Evolutionary conservation across 2,888 invertebrate species (phyloP).

Genomic region (Standfussiana lucernea): DNA sequence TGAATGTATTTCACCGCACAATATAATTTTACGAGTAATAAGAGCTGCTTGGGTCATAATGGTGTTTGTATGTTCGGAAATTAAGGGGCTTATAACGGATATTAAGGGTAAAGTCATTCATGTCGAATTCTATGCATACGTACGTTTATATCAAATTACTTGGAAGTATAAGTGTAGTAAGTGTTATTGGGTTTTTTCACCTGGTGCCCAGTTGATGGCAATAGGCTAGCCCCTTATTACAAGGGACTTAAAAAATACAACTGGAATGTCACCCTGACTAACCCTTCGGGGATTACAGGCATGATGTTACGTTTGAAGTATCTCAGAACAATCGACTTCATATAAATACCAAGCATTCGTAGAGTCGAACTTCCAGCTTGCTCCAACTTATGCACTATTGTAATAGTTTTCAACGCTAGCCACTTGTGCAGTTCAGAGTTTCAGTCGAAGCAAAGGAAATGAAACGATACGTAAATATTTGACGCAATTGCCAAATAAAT

Average conservation of each 20-base stretch:
- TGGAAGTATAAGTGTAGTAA: neutral
- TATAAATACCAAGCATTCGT: constrained; percentile 12
- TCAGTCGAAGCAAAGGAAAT: constrained; percentile 4
- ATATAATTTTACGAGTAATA: constrained; percentile 51
- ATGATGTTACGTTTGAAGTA: neutral
- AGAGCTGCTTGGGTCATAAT: constrained; percentile 24
- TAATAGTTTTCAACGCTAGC: constrained; percentile 24
- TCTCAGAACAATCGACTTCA: constrained; percentile 12
- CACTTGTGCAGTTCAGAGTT: constrained; percentile 17
- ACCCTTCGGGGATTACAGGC: neutral
- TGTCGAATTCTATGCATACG: neutral
- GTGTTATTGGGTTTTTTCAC: neutral
- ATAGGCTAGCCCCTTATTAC: neutral
- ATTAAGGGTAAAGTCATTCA: constrained; percentile 30
- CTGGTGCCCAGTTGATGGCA: neutral
- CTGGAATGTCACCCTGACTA: neutral
- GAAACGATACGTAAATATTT: constrained; percentile 20
- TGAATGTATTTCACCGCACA: constrained; percentile 32
- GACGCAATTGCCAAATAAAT: neutral
- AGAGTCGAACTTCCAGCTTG: constrained; percentile 2
- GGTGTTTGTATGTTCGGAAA: constrained; percentile 36
- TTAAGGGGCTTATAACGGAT: constrained; percentile 23
- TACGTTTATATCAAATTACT: constrained; percentile 8
- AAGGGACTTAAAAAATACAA: neutral
- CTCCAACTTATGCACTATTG: constrained; percentile 16